Percentiles rank a stretch among this genome's conserved stretches.
Evolutionary conservation across 2,797 vertebrate species (phyloP).

Genomic region (Picus viridis): DNA sequence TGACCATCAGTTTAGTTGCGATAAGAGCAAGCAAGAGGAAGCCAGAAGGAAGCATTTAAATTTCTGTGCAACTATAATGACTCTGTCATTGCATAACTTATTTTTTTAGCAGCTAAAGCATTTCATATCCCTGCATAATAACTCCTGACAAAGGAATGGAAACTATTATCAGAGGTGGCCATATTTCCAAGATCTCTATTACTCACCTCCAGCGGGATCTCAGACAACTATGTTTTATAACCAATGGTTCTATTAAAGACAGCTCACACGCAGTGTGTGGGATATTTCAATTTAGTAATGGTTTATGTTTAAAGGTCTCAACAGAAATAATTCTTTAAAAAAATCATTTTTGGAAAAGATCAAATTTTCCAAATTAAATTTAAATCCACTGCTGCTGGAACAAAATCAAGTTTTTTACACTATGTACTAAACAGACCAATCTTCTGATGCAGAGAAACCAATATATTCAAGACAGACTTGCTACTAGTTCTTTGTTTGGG

Average conservation of each 20-base stretch:
- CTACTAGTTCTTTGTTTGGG: background rate
- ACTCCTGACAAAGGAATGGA: background rate
- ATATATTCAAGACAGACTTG: background rate
- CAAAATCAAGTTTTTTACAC: background rate
- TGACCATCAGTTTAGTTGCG: background rate
- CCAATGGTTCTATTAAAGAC: background rate
- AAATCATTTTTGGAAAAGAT: background rate
- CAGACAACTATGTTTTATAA: background rate
- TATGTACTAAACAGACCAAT: background rate
- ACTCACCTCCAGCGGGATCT: background rate
- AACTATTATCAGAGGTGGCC: background rate
- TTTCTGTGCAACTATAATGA: background rate
- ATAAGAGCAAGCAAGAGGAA: background rate
- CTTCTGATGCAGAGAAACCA: background rate
- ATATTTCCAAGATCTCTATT: background rate
- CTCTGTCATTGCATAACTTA: background rate
- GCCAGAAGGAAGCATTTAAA: rapidly evolving
- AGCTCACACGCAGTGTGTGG: background rate
- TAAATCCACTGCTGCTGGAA: background rate
- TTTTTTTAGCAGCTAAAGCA: background rate
- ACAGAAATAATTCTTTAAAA: background rate
- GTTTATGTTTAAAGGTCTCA: background rate
- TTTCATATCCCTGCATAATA: background rate
- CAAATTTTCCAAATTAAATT: background rate
- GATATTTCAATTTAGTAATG: background rate